phyloP scores from a whole-genome alignment of 2,888 invertebrate genomes.

The Dicycla oo region DNA sequence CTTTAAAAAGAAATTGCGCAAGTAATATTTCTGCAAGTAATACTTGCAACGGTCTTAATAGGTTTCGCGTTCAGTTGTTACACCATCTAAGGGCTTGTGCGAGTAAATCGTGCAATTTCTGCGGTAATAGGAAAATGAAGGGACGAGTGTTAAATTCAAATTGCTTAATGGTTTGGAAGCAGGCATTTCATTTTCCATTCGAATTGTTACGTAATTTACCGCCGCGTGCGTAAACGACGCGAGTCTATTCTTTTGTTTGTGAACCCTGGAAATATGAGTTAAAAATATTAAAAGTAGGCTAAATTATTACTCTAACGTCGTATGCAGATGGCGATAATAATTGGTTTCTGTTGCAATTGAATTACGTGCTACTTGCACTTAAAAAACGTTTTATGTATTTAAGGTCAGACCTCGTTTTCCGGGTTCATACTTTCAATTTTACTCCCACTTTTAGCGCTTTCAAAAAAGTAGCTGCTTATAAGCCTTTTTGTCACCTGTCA shows the following conservation, averaged over 20 bases:
- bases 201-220: conserved; percentile 88
- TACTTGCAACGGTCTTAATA: conserved; percentile 58
- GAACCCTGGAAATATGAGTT: conserved; percentile 72
- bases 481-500: neutral
- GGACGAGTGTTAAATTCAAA: conserved; percentile 90
- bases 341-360: conserved; percentile 34
- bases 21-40: conserved; percentile 57
- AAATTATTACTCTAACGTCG: conserved; percentile 54
- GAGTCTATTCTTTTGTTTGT: conserved; percentile 81
- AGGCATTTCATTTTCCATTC: conserved; percentile 90
- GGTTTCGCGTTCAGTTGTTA: conserved; percentile 63
- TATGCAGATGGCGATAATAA: conserved; percentile 40
- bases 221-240: conserved; percentile 83
- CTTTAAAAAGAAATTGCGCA: conserved; percentile 29
- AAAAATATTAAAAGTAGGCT: conserved; percentile 63
- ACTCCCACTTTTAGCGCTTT: neutral
- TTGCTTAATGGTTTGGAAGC: conserved; percentile 89
- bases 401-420: neutral
- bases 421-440: neutral
- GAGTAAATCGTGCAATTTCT: conserved; percentile 82
- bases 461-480: neutral
- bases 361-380: conserved; percentile 21
- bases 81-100: conserved; percentile 65
- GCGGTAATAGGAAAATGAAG: conserved; percentile 88
- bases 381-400: neutral